phyloP scores from a whole-genome alignment of 2,888 invertebrate species.

The Physocephala rufipes region DNA sequence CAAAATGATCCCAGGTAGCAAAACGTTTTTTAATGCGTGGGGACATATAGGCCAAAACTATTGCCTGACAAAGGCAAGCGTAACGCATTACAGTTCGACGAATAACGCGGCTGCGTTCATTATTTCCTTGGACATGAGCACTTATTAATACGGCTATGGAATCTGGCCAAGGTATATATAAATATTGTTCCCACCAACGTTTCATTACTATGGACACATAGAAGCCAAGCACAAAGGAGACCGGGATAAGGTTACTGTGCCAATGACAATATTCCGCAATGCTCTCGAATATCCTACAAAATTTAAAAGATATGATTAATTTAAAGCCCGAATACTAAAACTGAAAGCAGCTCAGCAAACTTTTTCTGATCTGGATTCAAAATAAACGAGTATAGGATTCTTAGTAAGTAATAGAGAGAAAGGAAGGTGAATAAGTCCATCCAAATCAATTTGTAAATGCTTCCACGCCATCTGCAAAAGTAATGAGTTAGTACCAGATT shows the following conservation, averaged over 20 bases:
- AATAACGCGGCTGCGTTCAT: constrained; percentile 82
- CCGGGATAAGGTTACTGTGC: constrained; percentile 83
- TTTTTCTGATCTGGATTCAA: constrained; percentile 41
- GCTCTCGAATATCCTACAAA: constrained; percentile 77
- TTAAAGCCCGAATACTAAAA: not conserved
- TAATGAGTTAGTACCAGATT: not conserved
- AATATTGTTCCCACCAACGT: constrained; percentile 90
- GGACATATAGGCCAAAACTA: constrained; percentile 85
- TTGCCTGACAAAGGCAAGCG: constrained; percentile 82
- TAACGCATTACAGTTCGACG: constrained; percentile 82
- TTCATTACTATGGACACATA: constrained; percentile 91
- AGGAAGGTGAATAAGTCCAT: constrained; percentile 82
- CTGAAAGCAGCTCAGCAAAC: constrained; percentile 42
- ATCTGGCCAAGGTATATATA: constrained; percentile 85
- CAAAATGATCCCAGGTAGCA: constrained; percentile 81
- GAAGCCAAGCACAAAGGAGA: constrained; percentile 93
- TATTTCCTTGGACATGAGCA: constrained; percentile 81
- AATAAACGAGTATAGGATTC: constrained; percentile 46
- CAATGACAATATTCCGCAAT: constrained; percentile 82
- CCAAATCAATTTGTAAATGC: constrained; percentile 93
- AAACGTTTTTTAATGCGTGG: constrained; percentile 89
- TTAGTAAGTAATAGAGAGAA: constrained; percentile 72
- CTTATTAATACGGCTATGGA: constrained; percentile 83
- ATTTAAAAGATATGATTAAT: not conserved
- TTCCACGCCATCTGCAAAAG: constrained; percentile 84